These are phyloP conservation scores for Nomada fucata DNA, from an alignment of 2,888 invertebrate genomes.

Conservation along the genomic window DNA sequence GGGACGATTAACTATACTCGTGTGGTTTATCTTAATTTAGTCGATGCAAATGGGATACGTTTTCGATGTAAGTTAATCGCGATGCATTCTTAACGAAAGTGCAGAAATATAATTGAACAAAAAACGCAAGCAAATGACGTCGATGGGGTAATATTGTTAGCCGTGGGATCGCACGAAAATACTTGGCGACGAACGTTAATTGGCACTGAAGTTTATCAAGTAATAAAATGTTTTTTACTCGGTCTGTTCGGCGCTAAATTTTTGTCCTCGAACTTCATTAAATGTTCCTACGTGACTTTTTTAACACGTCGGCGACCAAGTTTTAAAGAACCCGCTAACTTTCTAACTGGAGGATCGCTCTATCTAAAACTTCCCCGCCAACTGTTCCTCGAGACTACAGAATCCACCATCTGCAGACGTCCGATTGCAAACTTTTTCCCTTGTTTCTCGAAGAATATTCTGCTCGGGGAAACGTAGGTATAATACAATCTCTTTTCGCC, in stretches of 20 bases:
- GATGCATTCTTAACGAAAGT: too few species aligned
- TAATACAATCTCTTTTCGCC: not conserved
- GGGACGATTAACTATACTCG: too few species aligned
- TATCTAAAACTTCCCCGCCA: slow-evolving; percentile 1
- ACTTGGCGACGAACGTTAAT: not conserved
- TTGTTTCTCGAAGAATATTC: slow-evolving; percentile 6
- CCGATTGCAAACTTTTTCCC: slow-evolving; percentile 23
- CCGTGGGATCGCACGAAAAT: not conserved
- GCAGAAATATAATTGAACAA: too few species aligned
- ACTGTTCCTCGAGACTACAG: slow-evolving; percentile 7
- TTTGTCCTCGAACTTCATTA: slow-evolving; percentile 2
- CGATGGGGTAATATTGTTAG: too few species aligned
- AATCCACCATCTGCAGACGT: slow-evolving; percentile 18
- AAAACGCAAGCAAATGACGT: too few species aligned
- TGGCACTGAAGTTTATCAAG: not conserved
- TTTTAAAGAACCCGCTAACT: slow-evolving; percentile 1
- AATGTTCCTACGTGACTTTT: not conserved
- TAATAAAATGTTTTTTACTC: not conserved
- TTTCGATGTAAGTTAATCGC: too few species aligned
- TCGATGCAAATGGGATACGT: too few species aligned
- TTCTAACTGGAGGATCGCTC: slow-evolving; percentile 18
- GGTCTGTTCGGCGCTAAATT: not conserved
- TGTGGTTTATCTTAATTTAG: too few species aligned
- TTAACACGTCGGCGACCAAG: slow-evolving; percentile 20
- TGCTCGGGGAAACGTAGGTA: not conserved